phyloP scores from a whole-genome alignment of 2,888 invertebrate species.

The Creontiades dilutus region DNA sequence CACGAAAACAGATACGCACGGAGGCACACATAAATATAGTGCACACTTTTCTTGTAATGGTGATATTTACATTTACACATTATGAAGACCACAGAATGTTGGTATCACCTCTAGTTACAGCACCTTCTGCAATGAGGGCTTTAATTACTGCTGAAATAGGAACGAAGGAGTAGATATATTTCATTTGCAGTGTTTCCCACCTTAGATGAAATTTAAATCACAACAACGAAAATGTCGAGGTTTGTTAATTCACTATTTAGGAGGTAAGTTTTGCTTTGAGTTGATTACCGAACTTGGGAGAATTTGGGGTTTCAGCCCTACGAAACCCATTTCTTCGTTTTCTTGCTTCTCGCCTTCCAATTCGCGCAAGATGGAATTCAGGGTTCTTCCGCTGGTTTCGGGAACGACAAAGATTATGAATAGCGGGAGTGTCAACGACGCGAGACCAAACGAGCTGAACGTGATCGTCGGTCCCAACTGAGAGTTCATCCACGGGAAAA shows the following conservation, averaged over 20 bases:
- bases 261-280: slow-evolving; percentile 10
- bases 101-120: too few relatives aligned
- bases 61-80: too few relatives aligned
- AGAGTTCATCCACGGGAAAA: slow-evolving; percentile 78
- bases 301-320: slow-evolving; percentile 59
- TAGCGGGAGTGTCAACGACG: slow-evolving; percentile 78
- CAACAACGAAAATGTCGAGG: too few relatives aligned
- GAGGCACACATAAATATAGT: too few relatives aligned
- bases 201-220: too few relatives aligned
- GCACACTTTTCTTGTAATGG: too few relatives aligned
- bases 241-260: neutral
- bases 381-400: slow-evolving; percentile 79
- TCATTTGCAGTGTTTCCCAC: too few relatives aligned
- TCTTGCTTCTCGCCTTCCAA: slow-evolving; percentile 73
- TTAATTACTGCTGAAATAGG: too few relatives aligned
- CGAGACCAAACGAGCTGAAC: slow-evolving; percentile 79
- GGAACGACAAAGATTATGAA: slow-evolving; percentile 78
- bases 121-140: too few relatives aligned
- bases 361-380: slow-evolving; percentile 78
- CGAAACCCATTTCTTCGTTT: slow-evolving; percentile 57
- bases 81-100: too few relatives aligned
- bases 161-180: too few relatives aligned
- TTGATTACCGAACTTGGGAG: slow-evolving; percentile 36
- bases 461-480: slow-evolving; percentile 78
- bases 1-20: too few relatives aligned